Conservation (phyloP, 2,113 vertebrate genomes). For the Pungitius pungitius region DNA sequence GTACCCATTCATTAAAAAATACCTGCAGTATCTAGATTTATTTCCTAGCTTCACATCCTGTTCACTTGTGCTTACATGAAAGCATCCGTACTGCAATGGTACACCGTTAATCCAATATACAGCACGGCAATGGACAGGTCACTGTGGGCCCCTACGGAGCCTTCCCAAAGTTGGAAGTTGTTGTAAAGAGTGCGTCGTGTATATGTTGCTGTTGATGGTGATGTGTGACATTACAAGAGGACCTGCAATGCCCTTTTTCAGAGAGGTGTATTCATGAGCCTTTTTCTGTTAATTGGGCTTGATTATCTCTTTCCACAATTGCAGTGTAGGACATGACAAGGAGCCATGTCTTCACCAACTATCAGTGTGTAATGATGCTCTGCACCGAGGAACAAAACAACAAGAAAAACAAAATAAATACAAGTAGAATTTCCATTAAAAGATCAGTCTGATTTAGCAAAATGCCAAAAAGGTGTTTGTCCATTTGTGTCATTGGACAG, state of each 20-base stretch:
- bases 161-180: background rate
- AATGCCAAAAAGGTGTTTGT: background rate
- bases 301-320: background rate
- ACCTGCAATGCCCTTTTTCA: background rate
- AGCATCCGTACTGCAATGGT: background rate
- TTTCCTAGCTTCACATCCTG: background rate
- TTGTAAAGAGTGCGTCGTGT: background rate
- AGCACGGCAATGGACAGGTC: background rate
- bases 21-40: background rate
- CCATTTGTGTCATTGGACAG: background rate
- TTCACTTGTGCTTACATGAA: background rate
- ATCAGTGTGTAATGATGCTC: background rate
- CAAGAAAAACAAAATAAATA: background rate
- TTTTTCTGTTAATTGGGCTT: background rate
- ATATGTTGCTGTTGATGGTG: background rate
- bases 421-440: background rate
- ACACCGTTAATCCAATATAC: background rate
- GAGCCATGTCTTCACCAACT: background rate
- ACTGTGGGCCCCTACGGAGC: background rate
- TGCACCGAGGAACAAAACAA: background rate
- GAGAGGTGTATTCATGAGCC: background rate
- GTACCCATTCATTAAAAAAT: background rate
- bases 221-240: background rate
- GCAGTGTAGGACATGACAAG: background rate
- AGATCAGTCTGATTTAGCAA: background rate